Percentiles rank a stretch among this genome's conserved stretches.
These are phyloP conservation scores for Teleiodes luculella DNA, from an alignment of 2,888 invertebrate species.

Conservation along the genomic window DNA sequence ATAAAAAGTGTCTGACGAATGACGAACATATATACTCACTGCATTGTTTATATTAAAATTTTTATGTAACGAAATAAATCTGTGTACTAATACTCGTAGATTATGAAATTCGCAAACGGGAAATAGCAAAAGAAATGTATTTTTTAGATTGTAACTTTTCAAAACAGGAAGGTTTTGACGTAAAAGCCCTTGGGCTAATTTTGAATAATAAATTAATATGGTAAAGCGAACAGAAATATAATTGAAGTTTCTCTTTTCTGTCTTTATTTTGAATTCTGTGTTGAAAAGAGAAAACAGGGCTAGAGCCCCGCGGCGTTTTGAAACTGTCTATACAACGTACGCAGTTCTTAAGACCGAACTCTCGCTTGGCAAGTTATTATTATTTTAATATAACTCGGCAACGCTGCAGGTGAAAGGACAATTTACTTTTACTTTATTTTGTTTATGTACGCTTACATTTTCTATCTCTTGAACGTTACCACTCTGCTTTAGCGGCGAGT, in stretches of 20 bases:
- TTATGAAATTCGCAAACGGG: too few relatives aligned
- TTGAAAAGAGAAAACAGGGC: constrained; percentile 25
- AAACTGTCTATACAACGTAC: not conserved
- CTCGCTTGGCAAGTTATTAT: constrained; percentile 1
- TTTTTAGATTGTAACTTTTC: too few relatives aligned
- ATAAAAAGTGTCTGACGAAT: too few relatives aligned
- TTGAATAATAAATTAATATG: constrained; percentile 71
- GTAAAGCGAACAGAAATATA: constrained; percentile 52
- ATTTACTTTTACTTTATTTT: constrained; percentile 18
- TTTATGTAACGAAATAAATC: too few relatives aligned
- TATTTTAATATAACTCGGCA: constrained; percentile 8
- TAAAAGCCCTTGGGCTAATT: constrained; percentile 60
- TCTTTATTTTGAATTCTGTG: constrained; percentile 37
- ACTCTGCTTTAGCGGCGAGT: constrained; percentile 19
- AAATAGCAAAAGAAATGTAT: too few relatives aligned
- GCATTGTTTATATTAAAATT: too few relatives aligned
- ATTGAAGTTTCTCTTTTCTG: constrained; percentile 55
- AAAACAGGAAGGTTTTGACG: constrained; percentile 35
- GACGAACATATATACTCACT: too few relatives aligned
- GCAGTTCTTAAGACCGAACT: constrained; percentile 17
- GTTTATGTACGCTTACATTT: constrained; percentile 32
- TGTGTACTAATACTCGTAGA: too few relatives aligned
- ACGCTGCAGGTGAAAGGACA: constrained; percentile 7
- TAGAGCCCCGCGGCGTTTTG: constrained; percentile 3
- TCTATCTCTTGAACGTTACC: constrained; percentile 37